Base-by-base conservation (phyloP, 2,888 invertebrate genomes). In the Tethea ocularis region DNA sequence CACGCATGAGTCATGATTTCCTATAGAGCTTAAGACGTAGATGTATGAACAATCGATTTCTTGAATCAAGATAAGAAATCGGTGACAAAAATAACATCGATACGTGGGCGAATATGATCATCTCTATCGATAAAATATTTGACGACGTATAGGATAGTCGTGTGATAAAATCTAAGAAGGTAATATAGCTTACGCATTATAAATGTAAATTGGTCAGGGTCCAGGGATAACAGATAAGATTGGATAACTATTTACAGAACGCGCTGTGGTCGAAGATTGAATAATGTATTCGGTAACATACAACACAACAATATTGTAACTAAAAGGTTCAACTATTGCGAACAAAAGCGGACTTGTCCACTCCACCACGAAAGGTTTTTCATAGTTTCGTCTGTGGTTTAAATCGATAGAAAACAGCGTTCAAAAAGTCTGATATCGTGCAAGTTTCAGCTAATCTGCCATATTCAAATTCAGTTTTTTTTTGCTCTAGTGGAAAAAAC, bases 71-170 rank as follows among this genome's bases (percentile, higher is more conserved):
- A 78, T 80, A 77, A 77, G 67, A 62, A 66, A 71, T 78, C 70
- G 67, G 72, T 77, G 82, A 85, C 80, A 82, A 81, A 81, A 76
- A 72, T 77, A 71, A 75, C 70, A 77, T 68, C 69, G 66, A 68
- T 63, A 60, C 69, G 77, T 80, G 72, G 71, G 75, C 67, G 77
- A 66, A 64, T 57, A 60, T 60, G 75, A 80, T 77, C 64, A 64
- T 69, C 52, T 71, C 56, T 61, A 66, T 57, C 63, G 76, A 80
- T 78, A 75, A 74, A 62, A 29, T 56, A 58, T 38, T 46, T 58
- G 51, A 60, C 58, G 57, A 67, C 61, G 65, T 59, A 61, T 61
- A 61, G 60, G 46, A 57, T 57, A 60, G 46, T 60, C 66, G 58
- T 41, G 56, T 66, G 59, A 60, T 55, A 61, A 66, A 67, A 74